A percentile compares a stretch with the other conserved stretches of the same genome.
phyloP scores from a whole-genome alignment of 2,888 invertebrate genomes.

The Diabrotica balteata region DNA sequence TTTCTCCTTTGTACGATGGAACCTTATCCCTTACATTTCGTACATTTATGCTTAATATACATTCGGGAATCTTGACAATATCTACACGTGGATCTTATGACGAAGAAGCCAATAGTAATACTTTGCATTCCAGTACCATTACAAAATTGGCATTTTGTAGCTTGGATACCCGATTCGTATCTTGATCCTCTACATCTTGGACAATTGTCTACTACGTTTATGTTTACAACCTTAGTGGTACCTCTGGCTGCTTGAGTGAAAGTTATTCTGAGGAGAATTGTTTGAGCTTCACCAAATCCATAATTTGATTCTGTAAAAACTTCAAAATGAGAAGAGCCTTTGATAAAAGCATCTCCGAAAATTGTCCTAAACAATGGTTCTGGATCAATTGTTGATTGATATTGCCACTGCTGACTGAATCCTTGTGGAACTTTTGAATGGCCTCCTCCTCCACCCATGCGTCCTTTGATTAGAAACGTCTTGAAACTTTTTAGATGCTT shows the following conservation, averaged over 20 bases:
- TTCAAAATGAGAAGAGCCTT: slow-evolving; percentile 66
- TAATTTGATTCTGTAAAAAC: slow-evolving; percentile 89
- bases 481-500: slow-evolving; percentile 92
- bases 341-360: slow-evolving; percentile 86
- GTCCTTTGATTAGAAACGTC: slow-evolving; percentile 94
- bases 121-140: slow-evolving; percentile 96
- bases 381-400: slow-evolving; percentile 89
- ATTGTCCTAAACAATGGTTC: slow-evolving; percentile 97
- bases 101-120: slow-evolving; percentile 84
- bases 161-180: slow-evolving; percentile 90
- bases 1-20: slow-evolving; percentile 84
- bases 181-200: slow-evolving; percentile 85
- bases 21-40: slow-evolving; percentile 91
- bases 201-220: slow-evolving; percentile 94
- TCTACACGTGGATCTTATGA: slow-evolving; percentile 95
- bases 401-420: slow-evolving; percentile 79
- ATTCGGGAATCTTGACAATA: slow-evolving; percentile 86
- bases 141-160: slow-evolving; percentile 88
- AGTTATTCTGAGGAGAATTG: slow-evolving; percentile 83
- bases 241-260: slow-evolving; percentile 97
- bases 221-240: slow-evolving; percentile 88
- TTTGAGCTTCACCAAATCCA: slow-evolving; percentile 88
- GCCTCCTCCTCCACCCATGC: slow-evolving; percentile 65
- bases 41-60: slow-evolving; percentile 89
- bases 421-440: slow-evolving; percentile 65